Conservation (phyloP, 2,113 vertebrate species). For the Holacanthus passer region DNA sequence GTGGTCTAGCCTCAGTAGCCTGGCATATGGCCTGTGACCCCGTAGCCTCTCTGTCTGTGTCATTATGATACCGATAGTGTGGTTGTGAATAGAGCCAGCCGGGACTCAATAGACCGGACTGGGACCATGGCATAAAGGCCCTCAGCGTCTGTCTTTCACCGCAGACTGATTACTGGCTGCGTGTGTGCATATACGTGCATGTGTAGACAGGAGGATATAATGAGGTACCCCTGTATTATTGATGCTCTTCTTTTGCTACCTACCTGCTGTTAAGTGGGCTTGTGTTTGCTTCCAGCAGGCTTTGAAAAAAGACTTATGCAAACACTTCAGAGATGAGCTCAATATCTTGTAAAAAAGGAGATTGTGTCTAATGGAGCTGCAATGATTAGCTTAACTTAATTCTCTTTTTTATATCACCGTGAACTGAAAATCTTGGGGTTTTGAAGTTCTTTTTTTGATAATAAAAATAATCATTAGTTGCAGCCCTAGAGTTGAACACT, state of each 20-base stretch:
- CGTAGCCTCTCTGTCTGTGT: constrained; percentile 70
- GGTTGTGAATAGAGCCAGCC: constrained; percentile 72
- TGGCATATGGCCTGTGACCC: constrained; percentile 81
- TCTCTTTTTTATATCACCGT: not conserved
- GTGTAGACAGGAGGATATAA: constrained; percentile 75
- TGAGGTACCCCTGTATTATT: constrained; percentile 86
- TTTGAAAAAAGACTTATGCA: not conserved
- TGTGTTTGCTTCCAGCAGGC: constrained; percentile 11
- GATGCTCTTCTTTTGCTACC: constrained; percentile 78
- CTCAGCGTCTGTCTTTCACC: constrained; percentile 76
- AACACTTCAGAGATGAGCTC: not conserved
- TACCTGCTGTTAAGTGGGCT: constrained; percentile 82
- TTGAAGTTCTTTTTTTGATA: no score
- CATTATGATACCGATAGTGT: constrained; percentile 77
- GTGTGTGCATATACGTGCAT: constrained; percentile 55
- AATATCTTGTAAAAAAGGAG: no score
- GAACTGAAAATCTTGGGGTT: not conserved
- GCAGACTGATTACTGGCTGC: constrained; percentile 72
- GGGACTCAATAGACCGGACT: constrained; percentile 69
- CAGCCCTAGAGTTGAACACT: no score
- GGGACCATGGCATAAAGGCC: constrained; percentile 69
- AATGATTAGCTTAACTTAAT: not conserved
- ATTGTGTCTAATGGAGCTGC: not conserved
- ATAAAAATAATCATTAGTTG: not conserved
- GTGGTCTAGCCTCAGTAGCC: constrained; percentile 69